Evolutionary conservation across 2,797 vertebrate species (phyloP), one percentile per base, ranked within the genome.

Genomic region (Neosilurus mollespiculum): DNA sequence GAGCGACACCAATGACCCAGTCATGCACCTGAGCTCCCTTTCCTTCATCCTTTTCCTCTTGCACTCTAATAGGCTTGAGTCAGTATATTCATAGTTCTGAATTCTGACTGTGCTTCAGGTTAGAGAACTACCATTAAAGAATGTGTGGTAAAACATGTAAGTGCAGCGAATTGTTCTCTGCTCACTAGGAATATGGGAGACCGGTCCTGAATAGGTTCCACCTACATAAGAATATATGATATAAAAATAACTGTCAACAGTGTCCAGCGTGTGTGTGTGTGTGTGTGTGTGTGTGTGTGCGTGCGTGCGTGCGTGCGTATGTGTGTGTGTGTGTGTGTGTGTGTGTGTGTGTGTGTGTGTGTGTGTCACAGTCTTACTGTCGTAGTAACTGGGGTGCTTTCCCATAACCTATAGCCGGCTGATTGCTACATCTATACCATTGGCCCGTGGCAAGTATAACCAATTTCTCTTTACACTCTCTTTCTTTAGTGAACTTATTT

Each of bases 1-100:
- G 92, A 94, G 92, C 93, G 92, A 90, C 91, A 88, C 94, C 92
- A 93, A 91, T 94, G 93, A 92, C 93, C 94, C 90, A 84, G 87
- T 91, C 84, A 87, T 94, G 93, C 93, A 94, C 94, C 92, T 93
- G 92, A 90, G 81, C 83, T 14, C 81, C 89, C 89, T 87, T 67
- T 78, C 76, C 81, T 65, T 84, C 66, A 26, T 62, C 59, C 53
- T 59, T 11, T 65, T 81, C 67, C 54, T 20, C 83, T 75, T 69
- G 62, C 65, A 64, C 54, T 61, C 71, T 26, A 37, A 69, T 49
- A 49, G 30, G 43, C 51, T 77, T 84, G 65, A 73, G 61, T 54
- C 20, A 62, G 14, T 56, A 9, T 64, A 71, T 81, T 72, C 37
- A 37, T 49, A 24, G 18, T 34, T 65, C 14, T 22, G 1, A 80